Evolutionary conservation across 1,140 invertebrate species (phyloP).

Genomic region (Trichoplusia ni): DNA sequence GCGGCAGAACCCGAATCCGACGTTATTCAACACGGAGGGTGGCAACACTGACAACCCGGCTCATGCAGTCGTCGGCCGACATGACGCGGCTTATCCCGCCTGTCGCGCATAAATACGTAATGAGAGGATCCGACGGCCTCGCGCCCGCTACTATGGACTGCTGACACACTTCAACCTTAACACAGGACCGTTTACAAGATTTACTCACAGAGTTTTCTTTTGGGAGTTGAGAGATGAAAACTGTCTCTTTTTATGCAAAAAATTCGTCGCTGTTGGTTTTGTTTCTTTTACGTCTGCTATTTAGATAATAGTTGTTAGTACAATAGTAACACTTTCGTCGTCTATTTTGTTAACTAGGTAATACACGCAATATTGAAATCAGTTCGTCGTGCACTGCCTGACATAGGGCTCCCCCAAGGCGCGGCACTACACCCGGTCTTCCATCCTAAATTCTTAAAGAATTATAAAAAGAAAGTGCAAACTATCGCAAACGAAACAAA

Average conservation of each 20-base stretch:
- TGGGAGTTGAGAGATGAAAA: not conserved
- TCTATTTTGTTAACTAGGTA: too few species aligned
- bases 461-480: too few species aligned
- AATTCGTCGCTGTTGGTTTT: too few species aligned
- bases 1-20: not conserved
- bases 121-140: constrained; percentile 21
- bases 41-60: constrained; percentile 9
- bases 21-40: constrained; percentile 9
- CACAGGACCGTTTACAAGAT: not conserved
- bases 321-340: too few species aligned
- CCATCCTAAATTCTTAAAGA: too few species aligned
- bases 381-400: too few species aligned
- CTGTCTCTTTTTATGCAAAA: too few species aligned
- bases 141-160: constrained; percentile 16
- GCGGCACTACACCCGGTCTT: too few species aligned
- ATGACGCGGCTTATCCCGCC: constrained; percentile 28
- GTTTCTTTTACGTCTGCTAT: not conserved
- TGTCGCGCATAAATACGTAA: constrained; percentile 30
- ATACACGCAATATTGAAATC: too few species aligned
- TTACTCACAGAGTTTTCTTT: not conserved
- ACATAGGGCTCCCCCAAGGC: too few species aligned
- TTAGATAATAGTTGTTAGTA: too few species aligned
- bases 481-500: too few species aligned
- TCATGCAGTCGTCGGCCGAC: constrained; percentile 16
- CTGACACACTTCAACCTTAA: constrained; percentile 5